Evolutionary conservation across 2,113 vertebrate species (phyloP).

Genomic region (Nothoprocta perdicaria): DNA sequence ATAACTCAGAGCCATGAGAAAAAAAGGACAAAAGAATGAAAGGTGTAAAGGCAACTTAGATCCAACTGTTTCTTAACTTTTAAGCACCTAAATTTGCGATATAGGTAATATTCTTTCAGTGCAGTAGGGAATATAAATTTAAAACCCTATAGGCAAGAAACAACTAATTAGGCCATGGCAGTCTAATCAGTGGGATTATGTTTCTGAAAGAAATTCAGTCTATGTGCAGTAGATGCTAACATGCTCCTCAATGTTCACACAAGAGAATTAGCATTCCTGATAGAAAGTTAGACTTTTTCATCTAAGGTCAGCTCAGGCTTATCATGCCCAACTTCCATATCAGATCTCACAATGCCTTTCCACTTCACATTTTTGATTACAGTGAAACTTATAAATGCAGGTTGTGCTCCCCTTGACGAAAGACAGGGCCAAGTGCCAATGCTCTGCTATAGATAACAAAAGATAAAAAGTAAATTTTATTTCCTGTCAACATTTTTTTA

Average conservation of each 20-base stretch:
- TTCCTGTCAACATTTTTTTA: neutral
- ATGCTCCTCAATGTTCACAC: neutral
- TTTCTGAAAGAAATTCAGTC: neutral
- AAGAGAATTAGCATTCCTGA: neutral
- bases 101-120: neutral
- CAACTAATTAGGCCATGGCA: neutral
- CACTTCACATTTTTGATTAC: neutral
- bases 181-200: neutral
- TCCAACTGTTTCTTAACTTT: neutral
- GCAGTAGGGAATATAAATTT: neutral
- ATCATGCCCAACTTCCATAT: neutral
- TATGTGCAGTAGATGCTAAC: neutral
- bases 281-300: neutral
- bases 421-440: conserved; percentile 7
- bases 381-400: neutral
- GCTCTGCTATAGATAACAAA: neutral
- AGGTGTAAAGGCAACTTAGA: neutral
- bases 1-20: neutral
- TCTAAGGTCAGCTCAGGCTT: neutral
- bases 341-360: neutral
- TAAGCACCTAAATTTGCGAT: neutral
- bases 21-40: accelerated
- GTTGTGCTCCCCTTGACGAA: conserved; percentile 21
- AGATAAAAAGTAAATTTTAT: conserved; percentile 38
- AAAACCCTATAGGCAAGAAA: neutral